A percentile compares a stretch with the other conserved stretches of the same genome.
phyloP scores from a whole-genome alignment of 2,888 invertebrate species.

The Lasioglossum figueresi region DNA sequence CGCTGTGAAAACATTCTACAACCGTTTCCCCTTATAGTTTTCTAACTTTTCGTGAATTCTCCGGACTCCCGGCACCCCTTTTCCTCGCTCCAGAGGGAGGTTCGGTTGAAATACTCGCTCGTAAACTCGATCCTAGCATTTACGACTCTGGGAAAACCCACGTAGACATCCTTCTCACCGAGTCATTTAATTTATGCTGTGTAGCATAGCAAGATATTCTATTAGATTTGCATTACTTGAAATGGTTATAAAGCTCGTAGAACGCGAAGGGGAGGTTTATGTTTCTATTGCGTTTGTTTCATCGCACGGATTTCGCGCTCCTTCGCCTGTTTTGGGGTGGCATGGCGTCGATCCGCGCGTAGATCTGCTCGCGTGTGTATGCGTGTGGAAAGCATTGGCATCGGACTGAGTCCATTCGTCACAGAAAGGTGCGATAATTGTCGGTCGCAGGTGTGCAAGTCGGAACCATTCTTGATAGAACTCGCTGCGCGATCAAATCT shows the following conservation, averaged over 20 bases:
- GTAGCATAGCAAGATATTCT: neutral
- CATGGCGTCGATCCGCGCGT: neutral
- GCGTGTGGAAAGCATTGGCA: neutral
- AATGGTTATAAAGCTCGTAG: neutral
- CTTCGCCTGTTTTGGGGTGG: constrained; percentile 18
- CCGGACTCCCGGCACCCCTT: neutral
- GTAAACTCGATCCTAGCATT: neutral
- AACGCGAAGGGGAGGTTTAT: neutral
- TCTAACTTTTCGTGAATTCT: neutral
- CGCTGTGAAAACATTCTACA: constrained; percentile 54
- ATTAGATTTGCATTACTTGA: neutral
- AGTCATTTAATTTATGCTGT: neutral
- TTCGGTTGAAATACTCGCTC: neutral
- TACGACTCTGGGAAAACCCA: neutral
- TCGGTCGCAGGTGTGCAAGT: neutral
- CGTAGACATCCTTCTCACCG: neutral
- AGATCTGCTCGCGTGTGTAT: neutral
- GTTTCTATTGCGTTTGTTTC: constrained; percentile 3
- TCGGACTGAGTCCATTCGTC: neutral
- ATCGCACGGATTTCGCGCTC: neutral
- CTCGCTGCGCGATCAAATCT: neutral
- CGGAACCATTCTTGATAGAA: neutral
- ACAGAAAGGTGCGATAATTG: neutral
- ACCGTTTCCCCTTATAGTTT: constrained; percentile 26
- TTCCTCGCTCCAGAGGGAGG: neutral